Evolutionary conservation across 2,113 vertebrate genomes (phyloP).

Genomic region (Psephotus haematonotus): DNA sequence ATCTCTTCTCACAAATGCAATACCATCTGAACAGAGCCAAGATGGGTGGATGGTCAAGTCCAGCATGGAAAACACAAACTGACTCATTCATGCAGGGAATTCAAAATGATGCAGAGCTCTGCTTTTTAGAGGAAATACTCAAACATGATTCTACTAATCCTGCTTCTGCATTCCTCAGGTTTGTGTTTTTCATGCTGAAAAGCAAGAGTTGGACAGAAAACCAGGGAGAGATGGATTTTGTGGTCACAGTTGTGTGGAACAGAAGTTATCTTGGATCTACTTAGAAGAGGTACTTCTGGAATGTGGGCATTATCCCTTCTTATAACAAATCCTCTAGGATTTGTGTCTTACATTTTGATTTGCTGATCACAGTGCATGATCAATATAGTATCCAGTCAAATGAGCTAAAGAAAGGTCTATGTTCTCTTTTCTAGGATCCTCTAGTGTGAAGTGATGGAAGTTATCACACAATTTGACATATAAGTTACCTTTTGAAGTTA

Average conservation of each 20-base stretch:
- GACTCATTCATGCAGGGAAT: not conserved
- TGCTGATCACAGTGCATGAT: not conserved
- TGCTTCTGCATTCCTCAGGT: not conserved
- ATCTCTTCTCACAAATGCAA: not conserved
- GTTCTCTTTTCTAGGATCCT: not conserved
- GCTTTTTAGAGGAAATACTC: not conserved
- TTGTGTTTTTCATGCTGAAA: not conserved
- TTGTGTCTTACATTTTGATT: not conserved
- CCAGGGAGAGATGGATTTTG: not conserved
- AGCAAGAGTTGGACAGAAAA: not conserved
- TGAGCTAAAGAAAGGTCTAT: not conserved
- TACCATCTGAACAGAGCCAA: not conserved
- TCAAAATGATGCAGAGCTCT: not conserved
- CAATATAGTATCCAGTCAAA: not conserved
- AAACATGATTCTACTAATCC: not conserved
- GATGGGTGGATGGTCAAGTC: not conserved
- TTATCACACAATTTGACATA: not conserved
- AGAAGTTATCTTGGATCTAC: not conserved
- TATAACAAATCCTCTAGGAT: not conserved
- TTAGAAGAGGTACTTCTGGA: not conserved
- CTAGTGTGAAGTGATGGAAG: not conserved
- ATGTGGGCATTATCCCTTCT: not conserved
- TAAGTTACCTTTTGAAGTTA: not conserved
- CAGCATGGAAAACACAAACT: not conserved
- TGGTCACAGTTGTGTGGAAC: not conserved